Base-by-base conservation (phyloP, 2,797 vertebrate genomes). In the Chelon labrosus region DNA sequence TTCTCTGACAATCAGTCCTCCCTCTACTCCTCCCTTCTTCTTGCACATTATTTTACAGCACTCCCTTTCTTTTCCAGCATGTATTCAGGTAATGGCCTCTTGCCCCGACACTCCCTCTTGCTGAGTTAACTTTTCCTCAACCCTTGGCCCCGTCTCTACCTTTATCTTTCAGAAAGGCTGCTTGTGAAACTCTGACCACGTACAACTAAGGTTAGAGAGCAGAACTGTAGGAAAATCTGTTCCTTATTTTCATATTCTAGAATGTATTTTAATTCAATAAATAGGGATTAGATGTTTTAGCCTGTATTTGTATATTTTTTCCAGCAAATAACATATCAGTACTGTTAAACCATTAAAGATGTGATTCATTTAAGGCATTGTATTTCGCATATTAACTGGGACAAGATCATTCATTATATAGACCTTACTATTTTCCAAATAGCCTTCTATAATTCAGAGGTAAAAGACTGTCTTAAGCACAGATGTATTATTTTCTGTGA, bases 1-100 rank as follows among this genome's bases (percentile, higher is more conserved):
- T 86, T 89, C 75, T 83, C 69, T 84, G 83, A 84, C 75, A 75
- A 46, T 81, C 75, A 78, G 39, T 51, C 67, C 65, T 70, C 58
- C 50, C 49, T 68, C 50, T 44, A 35, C 61, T 69, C 58, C 25
- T 68, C 62, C 66, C 46, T 46, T 59, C n/a, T 0, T 64, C 56
- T 62, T 39, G 38, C 38, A 77, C 38, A 46, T 17, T 68, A 65
- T 66, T 77, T 65, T 72, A 64, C 14, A 44, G 54, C 66, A 44
- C 72, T 14, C 42, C 13, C 14, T 68, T 65, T 69, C 10, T 70
- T 54, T 61, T 57, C 62, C 27, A 47, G 17, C 22, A 2, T 68
- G 41, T 77, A 56, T 64, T 63, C 62, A 74, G 67, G 13, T 66
- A 65, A 50, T 52, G 39, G 35, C 46, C 73, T 66, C 37, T 67